phyloP scores from a whole-genome alignment of 1,140 invertebrate genomes.

The Riptortus pedestris region DNA sequence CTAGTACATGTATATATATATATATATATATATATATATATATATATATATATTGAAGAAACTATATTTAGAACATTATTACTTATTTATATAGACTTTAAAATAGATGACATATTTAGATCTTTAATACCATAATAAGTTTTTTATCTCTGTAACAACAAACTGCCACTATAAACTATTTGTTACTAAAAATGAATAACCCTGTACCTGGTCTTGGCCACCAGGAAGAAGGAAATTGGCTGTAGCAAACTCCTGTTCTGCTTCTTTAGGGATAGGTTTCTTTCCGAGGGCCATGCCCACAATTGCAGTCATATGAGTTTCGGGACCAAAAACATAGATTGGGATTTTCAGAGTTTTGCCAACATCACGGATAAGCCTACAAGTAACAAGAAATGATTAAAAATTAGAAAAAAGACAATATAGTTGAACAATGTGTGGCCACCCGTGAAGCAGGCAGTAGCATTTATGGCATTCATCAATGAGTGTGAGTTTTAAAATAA shows the following conservation, averaged over 20 bases:
- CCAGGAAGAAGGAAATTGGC: slow-evolving; percentile 89
- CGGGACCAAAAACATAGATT: slow-evolving; percentile 93
- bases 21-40: too few relatives aligned
- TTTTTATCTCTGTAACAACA: background rate
- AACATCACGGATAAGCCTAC: slow-evolving; percentile 74
- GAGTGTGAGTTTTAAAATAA: too few relatives aligned
- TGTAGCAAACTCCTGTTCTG: slow-evolving; percentile 60
- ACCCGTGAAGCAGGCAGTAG: background rate
- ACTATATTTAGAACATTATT: too few relatives aligned
- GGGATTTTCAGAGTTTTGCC: slow-evolving; percentile 84
- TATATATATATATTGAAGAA: too few relatives aligned
- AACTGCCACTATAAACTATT: background rate
- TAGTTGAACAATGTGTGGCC: background rate
- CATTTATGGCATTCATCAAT: background rate
- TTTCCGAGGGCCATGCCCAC: slow-evolving; percentile 95
- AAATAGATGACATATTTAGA: too few relatives aligned
- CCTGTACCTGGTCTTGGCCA: slow-evolving; percentile 48
- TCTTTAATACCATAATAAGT: too few relatives aligned
- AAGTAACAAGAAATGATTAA: slow-evolving; percentile 27
- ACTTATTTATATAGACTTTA: too few relatives aligned
- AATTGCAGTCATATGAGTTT: slow-evolving; percentile 99
- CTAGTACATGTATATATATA: too few relatives aligned
- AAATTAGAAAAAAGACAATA: background rate
- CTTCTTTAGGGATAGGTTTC: slow-evolving; percentile 63
- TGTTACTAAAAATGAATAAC: too few relatives aligned